A percentile compares a stretch with the other conserved stretches of the same genome.
phyloP scores from a whole-genome alignment of 2,113 vertebrate species.

The Typhlomys cinereus region DNA sequence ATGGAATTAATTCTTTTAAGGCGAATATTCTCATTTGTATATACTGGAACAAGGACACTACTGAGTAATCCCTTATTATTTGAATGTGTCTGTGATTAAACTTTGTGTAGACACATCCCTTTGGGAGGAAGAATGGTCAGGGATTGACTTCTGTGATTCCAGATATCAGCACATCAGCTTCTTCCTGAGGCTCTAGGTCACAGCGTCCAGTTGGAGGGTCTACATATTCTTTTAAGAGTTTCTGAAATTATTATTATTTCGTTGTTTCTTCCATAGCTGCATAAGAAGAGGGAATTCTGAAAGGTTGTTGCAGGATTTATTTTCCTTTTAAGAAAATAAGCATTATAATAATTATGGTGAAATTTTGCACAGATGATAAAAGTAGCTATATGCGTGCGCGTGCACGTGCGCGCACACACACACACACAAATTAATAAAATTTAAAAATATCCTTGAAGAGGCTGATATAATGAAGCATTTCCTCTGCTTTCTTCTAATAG shows the following conservation, averaged over 20 bases:
- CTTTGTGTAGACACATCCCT: constrained; percentile 7
- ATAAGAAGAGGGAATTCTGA: background rate
- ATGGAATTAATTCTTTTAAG: constrained; percentile 46
- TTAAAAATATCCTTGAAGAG: background rate
- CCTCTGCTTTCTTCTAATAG: background rate
- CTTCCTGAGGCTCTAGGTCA: background rate
- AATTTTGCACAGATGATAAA: too few relatives aligned
- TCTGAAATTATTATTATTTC: constrained; percentile 19
- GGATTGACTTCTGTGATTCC: background rate
- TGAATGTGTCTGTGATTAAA: constrained; percentile 9
- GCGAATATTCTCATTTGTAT: constrained; percentile 32
- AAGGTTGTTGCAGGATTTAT: background rate
- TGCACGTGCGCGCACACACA: too few relatives aligned
- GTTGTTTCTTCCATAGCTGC: background rate
- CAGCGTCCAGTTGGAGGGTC: background rate
- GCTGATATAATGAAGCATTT: background rate
- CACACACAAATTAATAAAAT: too few relatives aligned
- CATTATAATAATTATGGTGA: too few relatives aligned
- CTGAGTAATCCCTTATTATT: constrained; percentile 24
- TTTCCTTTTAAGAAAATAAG: too few relatives aligned
- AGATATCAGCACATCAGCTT: background rate
- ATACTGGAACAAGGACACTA: background rate
- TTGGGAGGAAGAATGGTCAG: background rate
- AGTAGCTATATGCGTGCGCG: too few relatives aligned
- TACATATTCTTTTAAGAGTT: constrained; percentile 11